These are phyloP conservation scores for Dendropsophus ebraccatus DNA, from an alignment of 2,113 vertebrate species.

Conservation along the genomic window DNA sequence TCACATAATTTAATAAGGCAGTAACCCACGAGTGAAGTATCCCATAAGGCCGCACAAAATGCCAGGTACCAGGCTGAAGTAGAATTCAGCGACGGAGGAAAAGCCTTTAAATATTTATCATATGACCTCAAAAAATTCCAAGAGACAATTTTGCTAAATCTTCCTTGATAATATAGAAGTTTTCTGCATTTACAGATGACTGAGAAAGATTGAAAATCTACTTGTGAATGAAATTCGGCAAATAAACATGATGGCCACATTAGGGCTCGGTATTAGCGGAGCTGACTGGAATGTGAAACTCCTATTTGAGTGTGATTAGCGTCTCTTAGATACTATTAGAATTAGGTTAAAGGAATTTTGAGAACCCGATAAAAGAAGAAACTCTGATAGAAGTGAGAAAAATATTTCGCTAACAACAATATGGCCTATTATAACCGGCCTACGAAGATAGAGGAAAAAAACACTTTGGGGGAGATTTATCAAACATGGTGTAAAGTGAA, in stretches of 20 bases:
- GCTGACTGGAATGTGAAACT: slow-evolving; percentile 14
- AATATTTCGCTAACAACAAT: not conserved
- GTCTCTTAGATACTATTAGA: slow-evolving; percentile 1
- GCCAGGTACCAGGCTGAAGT: not conserved
- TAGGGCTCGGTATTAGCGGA: not conserved
- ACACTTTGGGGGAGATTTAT: no score
- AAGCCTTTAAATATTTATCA: not conserved
- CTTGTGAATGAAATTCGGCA: slow-evolving; percentile 5
- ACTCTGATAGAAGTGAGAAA: not conserved
- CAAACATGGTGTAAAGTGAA: no score
- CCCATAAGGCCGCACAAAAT: not conserved
- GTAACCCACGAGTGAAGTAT: not conserved
- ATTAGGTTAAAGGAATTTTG: not conserved
- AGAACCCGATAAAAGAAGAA: not conserved
- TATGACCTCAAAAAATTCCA: not conserved
- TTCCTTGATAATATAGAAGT: not conserved
- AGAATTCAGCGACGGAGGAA: not conserved
- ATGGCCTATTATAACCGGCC: no score
- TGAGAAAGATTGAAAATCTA: not conserved
- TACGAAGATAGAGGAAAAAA: no score
- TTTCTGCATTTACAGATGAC: not conserved
- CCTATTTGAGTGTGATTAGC: no score
- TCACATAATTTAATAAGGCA: not conserved
- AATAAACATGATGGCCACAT: not conserved
- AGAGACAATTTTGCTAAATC: not conserved